Evolutionary conservation across 2,888 invertebrate genomes (phyloP).

Genomic region (Scaptodrosophila latifasciaeformis): DNA sequence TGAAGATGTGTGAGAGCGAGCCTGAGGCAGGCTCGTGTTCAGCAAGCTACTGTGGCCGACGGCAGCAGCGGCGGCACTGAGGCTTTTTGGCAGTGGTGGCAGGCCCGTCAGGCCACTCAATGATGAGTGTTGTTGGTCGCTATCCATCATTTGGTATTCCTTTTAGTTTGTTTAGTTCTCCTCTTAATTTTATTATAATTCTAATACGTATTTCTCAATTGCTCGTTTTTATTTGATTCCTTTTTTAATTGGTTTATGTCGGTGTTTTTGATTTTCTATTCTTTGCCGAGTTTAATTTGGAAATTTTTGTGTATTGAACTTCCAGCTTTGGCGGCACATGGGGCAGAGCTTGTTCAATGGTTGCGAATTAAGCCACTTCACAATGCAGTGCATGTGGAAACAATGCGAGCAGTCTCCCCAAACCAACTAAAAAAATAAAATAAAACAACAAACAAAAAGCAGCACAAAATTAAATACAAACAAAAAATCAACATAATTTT

Average conservation of each 20-base stretch:
- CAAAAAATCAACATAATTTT: background rate
- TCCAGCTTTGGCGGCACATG: slow-evolving; percentile 99
- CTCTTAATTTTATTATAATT: slow-evolving; percentile 5
- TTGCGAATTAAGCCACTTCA: slow-evolving; percentile 98
- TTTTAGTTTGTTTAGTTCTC: slow-evolving; percentile 5
- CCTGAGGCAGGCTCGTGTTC: slow-evolving; percentile 1
- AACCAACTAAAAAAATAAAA: slow-evolving; percentile 78
- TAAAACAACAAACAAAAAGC: background rate
- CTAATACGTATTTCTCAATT: slow-evolving; percentile 10
- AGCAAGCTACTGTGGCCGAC: slow-evolving; percentile 9
- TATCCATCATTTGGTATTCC: slow-evolving; percentile 49
- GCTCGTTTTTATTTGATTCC: slow-evolving; percentile 15
- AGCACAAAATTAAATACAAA: background rate
- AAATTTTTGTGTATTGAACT: slow-evolving; percentile 94
- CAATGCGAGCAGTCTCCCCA: slow-evolving; percentile 99
- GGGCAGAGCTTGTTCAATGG: slow-evolving; percentile 91
- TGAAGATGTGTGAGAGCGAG: slow-evolving; percentile 50
- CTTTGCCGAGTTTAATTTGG: slow-evolving; percentile 67
- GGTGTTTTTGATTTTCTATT: slow-evolving; percentile 13
- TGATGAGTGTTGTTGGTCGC: slow-evolving; percentile 39
- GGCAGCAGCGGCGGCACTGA: slow-evolving; percentile 81
- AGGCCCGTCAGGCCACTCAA: slow-evolving; percentile 76
- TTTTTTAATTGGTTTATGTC: slow-evolving; percentile 20
- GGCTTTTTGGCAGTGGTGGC: slow-evolving; percentile 90
- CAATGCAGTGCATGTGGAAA: slow-evolving; percentile 99